Conservation (phyloP, 2,888 invertebrate genomes). For the Lucinisca nassula region DNA sequence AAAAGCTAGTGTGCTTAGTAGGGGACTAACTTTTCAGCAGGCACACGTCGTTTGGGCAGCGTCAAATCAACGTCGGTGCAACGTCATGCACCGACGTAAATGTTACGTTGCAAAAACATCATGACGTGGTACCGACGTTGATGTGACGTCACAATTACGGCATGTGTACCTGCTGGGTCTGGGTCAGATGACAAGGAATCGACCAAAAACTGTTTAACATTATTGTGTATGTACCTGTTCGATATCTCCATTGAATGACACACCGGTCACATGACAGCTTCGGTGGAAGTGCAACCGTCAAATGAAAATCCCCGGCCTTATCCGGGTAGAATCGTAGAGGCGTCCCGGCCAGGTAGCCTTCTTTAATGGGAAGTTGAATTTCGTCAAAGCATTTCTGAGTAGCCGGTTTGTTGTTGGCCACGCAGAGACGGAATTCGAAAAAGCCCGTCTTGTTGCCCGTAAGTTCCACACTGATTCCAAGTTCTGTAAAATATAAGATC, state of each 20-base stretch:
- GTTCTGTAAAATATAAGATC: conserved; percentile 57
- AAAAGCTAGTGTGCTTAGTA: no score
- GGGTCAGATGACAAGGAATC: no score
- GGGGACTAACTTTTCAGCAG: no score
- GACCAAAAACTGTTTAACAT: no score
- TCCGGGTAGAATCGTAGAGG: conserved; percentile 63
- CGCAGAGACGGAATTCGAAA: conserved; percentile 64
- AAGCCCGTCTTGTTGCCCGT: conserved; percentile 50
- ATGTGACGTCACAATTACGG: no score
- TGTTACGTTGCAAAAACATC: no score
- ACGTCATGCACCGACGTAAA: no score
- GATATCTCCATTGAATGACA: conserved; percentile 67
- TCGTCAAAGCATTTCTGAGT: conserved; percentile 65
- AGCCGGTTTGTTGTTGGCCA: conserved; percentile 38
- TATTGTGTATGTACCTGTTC: conserved; percentile 59
- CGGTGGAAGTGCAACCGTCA: conserved; percentile 60
- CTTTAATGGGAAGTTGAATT: conserved; percentile 63
- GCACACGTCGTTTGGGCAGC: no score
- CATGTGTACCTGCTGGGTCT: no score
- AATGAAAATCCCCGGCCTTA: conserved; percentile 62
- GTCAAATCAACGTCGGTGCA: no score
- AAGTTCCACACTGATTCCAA: conserved; percentile 62
- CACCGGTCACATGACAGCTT: conserved; percentile 62
- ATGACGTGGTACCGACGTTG: no score
- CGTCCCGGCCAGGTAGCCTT: conserved; percentile 59